Conservation (phyloP, 1,140 invertebrate species). For the Steinernema feltiae region DNA sequence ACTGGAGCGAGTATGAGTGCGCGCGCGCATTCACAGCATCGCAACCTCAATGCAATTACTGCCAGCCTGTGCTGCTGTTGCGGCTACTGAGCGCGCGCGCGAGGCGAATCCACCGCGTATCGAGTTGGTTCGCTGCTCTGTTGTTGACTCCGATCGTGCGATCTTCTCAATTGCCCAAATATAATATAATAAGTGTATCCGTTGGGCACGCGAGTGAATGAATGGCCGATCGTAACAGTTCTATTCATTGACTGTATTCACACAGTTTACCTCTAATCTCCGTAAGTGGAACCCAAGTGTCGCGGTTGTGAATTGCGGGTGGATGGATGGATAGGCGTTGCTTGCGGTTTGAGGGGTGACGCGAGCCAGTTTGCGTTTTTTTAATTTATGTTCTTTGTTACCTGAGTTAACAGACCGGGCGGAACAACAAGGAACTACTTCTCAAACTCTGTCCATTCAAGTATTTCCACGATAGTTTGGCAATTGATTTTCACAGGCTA, state of each 20-base stretch:
- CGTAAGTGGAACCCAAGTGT: not conserved
- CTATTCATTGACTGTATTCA: not conserved
- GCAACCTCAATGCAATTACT: conserved; percentile 13
- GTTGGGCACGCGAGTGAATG: not conserved
- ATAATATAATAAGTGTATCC: conserved; percentile 15
- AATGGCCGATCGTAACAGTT: not conserved
- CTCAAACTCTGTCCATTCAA: no score
- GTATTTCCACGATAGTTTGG: no score
- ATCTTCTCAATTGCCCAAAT: not conserved
- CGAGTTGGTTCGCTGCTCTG: not conserved
- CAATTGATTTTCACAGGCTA: no score
- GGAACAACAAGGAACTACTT: no score
- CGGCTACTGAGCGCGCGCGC: not conserved
- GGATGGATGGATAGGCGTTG: not conserved
- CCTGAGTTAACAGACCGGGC: no score
- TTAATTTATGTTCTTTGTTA: no score
- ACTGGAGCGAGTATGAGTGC: no score
- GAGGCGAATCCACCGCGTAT: not conserved
- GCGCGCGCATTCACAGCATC: not conserved
- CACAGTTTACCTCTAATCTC: not conserved
- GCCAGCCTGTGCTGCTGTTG: not conserved
- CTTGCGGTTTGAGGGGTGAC: not conserved
- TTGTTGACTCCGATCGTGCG: not conserved
- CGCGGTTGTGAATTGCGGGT: not conserved
- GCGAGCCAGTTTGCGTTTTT: not conserved